These are phyloP conservation scores for Hymenopus coronatus DNA, from an alignment of 2,888 invertebrate genomes.

Conservation along the genomic window DNA sequence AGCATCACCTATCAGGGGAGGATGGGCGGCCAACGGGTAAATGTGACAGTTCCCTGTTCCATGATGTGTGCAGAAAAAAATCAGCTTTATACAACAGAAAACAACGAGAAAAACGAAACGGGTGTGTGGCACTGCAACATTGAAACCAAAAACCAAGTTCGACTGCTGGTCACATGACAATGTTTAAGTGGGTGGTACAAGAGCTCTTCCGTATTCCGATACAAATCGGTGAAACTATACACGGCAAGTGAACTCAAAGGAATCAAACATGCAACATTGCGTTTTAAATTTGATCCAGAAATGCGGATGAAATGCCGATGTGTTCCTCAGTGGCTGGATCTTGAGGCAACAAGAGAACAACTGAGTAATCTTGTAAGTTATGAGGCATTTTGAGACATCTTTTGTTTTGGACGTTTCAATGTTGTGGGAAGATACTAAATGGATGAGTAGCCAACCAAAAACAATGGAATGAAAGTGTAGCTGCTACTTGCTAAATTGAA, in stretches of 20 bases:
- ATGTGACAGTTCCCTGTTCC: too few relatives aligned
- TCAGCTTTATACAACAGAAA: too few relatives aligned
- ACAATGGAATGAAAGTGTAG: neutral
- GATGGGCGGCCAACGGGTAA: too few relatives aligned
- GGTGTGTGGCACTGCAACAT: neutral
- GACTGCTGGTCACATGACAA: neutral
- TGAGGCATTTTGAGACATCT: neutral
- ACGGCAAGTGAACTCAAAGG: neutral
- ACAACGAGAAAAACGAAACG: too few relatives aligned
- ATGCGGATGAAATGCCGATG: neutral
- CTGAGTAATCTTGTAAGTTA: neutral
- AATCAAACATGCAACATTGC: neutral
- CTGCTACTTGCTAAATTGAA: neutral
- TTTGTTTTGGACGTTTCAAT: neutral
- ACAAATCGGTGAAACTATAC: neutral
- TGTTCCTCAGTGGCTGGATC: neutral
- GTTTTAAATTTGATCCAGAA: neutral
- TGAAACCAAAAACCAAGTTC: neutral
- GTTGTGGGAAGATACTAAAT: neutral
- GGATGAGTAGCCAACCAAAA: neutral
- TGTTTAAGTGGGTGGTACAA: neutral
- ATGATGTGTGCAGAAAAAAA: too few relatives aligned
- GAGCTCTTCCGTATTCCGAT: neutral
- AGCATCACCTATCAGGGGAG: too few relatives aligned
- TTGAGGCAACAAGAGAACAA: neutral